Conservation (phyloP, 2,113 vertebrate genomes). For the Entosphenus tridentatus region DNA sequence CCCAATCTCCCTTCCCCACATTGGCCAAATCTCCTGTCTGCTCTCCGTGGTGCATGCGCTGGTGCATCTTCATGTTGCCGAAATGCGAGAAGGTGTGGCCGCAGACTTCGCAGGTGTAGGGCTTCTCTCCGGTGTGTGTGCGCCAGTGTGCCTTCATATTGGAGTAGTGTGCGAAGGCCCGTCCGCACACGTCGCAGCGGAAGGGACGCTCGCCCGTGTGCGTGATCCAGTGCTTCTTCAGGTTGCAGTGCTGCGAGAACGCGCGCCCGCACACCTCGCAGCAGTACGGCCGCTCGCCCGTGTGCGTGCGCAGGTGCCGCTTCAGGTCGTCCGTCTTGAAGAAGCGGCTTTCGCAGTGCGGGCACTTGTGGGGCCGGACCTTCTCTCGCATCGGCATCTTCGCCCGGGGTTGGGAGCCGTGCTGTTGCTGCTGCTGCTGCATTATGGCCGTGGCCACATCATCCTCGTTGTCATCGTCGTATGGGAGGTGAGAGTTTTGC, state of each 20-base stretch:
- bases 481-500: too few species aligned
- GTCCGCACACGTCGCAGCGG: constrained; percentile 1
- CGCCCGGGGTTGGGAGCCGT: too few species aligned
- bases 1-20: too few species aligned
- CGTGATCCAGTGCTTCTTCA: constrained; percentile 1
- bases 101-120: constrained; percentile 19
- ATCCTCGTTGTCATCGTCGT: too few species aligned
- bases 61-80: constrained; percentile 16
- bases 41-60: constrained; percentile 19
- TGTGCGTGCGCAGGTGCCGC: constrained; percentile 3
- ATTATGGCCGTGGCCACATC: too few species aligned
- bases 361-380: not conserved
- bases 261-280: not conserved
- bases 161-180: constrained; percentile 12
- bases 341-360: not conserved
- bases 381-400: not conserved
- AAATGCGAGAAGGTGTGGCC: constrained; percentile 17
- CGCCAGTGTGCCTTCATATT: constrained; percentile 25
- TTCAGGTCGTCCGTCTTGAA: constrained; percentile 2
- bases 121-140: constrained; percentile 18
- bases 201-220: constrained; percentile 1
- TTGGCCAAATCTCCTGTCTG: constrained; percentile 7
- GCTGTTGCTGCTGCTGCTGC: too few species aligned
- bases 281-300: not conserved
- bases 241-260: constrained; percentile 2